Percentiles rank a stretch among this genome's conserved stretches.
Conservation (phyloP, 2,888 invertebrate genomes). For the Cerceris ruficornis region DNA sequence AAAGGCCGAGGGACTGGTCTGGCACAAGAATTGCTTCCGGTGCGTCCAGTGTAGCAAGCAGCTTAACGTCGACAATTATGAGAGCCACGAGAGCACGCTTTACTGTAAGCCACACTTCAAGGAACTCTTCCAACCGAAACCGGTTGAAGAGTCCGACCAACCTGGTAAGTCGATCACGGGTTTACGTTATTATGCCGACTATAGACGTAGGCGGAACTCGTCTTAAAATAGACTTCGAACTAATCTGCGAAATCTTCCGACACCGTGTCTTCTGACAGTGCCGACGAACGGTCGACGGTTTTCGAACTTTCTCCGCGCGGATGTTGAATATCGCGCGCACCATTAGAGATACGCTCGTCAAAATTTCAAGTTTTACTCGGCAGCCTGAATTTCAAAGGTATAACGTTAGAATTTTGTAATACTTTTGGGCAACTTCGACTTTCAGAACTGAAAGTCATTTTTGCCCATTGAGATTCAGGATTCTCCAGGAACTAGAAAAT, state of each 20-base stretch:
- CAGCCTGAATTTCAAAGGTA: too few relatives aligned
- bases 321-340: too few relatives aligned
- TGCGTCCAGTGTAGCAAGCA: constrained; percentile 96
- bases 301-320: too few relatives aligned
- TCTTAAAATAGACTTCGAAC: constrained; percentile 33
- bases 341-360: too few relatives aligned
- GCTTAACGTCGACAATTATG: constrained; percentile 96
- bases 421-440: too few relatives aligned
- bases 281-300: background rate
- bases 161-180: constrained; percentile 83
- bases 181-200: constrained; percentile 6
- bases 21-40: constrained; percentile 97
- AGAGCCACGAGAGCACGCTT: constrained; percentile 93
- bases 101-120: constrained; percentile 98
- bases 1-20: constrained; percentile 94
- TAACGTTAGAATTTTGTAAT: too few relatives aligned
- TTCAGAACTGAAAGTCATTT: too few relatives aligned
- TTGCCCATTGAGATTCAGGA: too few relatives aligned
- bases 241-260: constrained; percentile 25
- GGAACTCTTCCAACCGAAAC: constrained; percentile 95
- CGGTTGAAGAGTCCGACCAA: constrained; percentile 88
- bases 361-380: too few relatives aligned
- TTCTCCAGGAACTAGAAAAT: too few relatives aligned
- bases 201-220: constrained; percentile 41
- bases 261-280: constrained; percentile 12